Percentiles rank a stretch among this genome's conserved stretches.
These are phyloP conservation scores for Teleogryllus occipitalis DNA, from an alignment of 1,140 invertebrate species.

Conservation along the genomic window DNA sequence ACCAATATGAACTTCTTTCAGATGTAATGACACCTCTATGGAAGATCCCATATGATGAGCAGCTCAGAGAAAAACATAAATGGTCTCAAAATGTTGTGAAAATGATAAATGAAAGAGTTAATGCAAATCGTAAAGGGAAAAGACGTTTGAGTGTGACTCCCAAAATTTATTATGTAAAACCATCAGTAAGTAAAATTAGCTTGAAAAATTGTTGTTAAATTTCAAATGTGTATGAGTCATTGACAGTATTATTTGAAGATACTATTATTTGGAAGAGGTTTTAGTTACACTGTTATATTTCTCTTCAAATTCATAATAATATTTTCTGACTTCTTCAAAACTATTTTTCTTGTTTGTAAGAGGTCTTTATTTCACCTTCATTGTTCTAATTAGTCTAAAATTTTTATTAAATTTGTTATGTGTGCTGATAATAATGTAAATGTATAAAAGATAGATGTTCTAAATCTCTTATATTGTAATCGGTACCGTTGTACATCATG, in stretches of 20 bases:
- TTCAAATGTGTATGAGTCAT: background rate
- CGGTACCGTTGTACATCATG: too few species aligned
- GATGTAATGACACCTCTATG: conserved; percentile 40
- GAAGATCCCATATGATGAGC: conserved; percentile 40
- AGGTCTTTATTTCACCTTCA: background rate
- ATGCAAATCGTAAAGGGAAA: background rate
- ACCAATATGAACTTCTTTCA: conserved; percentile 29
- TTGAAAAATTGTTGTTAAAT: background rate
- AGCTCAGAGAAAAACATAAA: conserved; percentile 33
- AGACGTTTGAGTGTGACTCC: conserved; percentile 6
- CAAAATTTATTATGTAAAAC: conserved; percentile 22
- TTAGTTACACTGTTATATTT: background rate
- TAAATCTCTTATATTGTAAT: too few species aligned
- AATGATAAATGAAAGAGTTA: background rate
- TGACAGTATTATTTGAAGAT: background rate
- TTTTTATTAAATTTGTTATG: too few species aligned
- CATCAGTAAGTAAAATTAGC: conserved; percentile 23
- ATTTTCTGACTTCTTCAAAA: background rate
- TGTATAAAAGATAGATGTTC: too few species aligned
- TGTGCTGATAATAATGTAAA: too few species aligned
- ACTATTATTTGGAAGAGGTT: background rate
- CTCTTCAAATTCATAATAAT: background rate
- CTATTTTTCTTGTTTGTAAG: background rate
- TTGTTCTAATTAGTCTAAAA: too few species aligned
- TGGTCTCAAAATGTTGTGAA: conserved; percentile 24